Evolutionary conservation across 2,888 invertebrate species (phyloP).

Genomic region (Charanyca ferruginea): DNA sequence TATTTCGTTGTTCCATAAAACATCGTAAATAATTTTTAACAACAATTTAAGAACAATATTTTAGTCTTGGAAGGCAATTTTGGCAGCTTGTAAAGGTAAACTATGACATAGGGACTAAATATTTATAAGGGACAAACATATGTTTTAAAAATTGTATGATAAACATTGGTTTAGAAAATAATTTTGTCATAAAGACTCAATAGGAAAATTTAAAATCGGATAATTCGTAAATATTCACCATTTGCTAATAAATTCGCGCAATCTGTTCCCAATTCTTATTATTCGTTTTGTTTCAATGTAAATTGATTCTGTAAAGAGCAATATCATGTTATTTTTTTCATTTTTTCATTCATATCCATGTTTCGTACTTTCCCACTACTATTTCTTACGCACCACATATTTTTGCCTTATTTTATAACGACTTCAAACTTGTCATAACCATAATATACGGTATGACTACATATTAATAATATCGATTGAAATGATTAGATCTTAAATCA

Average conservation of each 20-base stretch:
- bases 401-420: conserved; percentile 30
- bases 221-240: conserved; percentile 63
- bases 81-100: conserved; percentile 63
- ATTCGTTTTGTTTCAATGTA: conserved; percentile 30
- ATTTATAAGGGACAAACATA: conserved; percentile 47
- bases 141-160: conserved; percentile 31
- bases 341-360: conserved; percentile 16
- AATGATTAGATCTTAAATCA: conserved; percentile 19
- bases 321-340: too few relatives aligned
- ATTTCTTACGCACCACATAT: conserved; percentile 16
- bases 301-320: conserved; percentile 20
- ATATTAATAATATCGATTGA: conserved; percentile 37
- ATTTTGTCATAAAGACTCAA: conserved; percentile 43
- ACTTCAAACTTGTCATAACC: conserved; percentile 38
- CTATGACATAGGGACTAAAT: conserved; percentile 40
- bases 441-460: conserved; percentile 57
- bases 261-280: conserved; percentile 73
- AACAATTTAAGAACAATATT: conserved; percentile 37
- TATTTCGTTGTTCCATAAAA: conserved; percentile 58
- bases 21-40: conserved; percentile 44
- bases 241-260: conserved; percentile 77
- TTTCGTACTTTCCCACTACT: neutral
- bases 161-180: conserved; percentile 44
- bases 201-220: conserved; percentile 50
- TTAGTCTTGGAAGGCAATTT: conserved; percentile 65